Conservation (phyloP, 1,140 invertebrate species). For the Achatina immaculata region DNA sequence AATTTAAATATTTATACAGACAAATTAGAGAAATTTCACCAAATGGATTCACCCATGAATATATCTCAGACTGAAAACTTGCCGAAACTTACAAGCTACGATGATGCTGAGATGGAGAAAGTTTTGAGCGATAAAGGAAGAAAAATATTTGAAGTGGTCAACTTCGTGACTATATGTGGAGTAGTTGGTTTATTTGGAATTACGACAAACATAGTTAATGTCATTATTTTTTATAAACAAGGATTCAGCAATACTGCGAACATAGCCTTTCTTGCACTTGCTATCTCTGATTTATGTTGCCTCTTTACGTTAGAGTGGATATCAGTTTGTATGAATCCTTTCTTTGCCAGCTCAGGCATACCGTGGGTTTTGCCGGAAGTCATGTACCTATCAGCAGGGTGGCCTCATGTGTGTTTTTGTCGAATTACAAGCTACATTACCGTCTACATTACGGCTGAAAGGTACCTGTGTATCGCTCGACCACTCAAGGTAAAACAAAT, state of each 20-base stretch:
- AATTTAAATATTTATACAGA: too few relatives aligned
- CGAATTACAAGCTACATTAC: slow-evolving; percentile 16
- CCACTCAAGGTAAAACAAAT: slow-evolving; percentile 16
- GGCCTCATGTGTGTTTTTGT: slow-evolving; percentile 9
- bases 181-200: background rate
- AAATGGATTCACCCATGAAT: too few relatives aligned
- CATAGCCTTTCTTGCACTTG: background rate
- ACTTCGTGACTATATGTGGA: background rate
- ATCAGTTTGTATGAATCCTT: background rate
- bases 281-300: background rate
- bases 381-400: background rate
- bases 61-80: too few relatives aligned
- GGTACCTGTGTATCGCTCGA: slow-evolving; percentile 14
- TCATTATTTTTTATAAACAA: background rate
- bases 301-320: background rate
- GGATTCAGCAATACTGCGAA: background rate
- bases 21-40: too few relatives aligned
- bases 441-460: slow-evolving; percentile 10
- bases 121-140: too few relatives aligned
- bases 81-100: too few relatives aligned
- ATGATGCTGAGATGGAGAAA: too few relatives aligned
- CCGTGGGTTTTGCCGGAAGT: background rate
- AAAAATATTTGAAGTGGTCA: too few relatives aligned
- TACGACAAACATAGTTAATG: background rate
- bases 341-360: background rate